Percentiles rank a stretch among this genome's conserved stretches.
Evolutionary conservation across 2,113 vertebrate genomes (phyloP).

Genomic region (Chloebia gouldiae): DNA sequence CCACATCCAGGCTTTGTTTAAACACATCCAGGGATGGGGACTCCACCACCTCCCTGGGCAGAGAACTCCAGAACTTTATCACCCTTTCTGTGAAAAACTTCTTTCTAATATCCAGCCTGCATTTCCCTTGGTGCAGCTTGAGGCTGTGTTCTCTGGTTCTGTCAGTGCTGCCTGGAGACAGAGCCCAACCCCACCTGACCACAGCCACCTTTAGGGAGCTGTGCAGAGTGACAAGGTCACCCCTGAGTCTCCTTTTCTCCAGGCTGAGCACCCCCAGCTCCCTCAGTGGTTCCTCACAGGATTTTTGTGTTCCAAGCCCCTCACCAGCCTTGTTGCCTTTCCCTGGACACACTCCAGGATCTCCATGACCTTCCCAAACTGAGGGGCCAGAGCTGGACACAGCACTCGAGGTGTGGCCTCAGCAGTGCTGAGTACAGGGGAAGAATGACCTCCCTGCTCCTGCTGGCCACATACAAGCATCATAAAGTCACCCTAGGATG

Average conservation of each 20-base stretch:
- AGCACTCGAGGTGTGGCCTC: neutral
- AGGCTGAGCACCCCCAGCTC: neutral
- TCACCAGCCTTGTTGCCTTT: neutral
- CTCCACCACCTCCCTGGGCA: neutral
- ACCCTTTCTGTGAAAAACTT: too few species aligned
- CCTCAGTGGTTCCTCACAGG: neutral
- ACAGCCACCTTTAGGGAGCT: neutral
- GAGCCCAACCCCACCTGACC: neutral
- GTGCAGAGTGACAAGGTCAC: rapidly evolving
- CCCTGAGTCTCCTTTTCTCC: neutral
- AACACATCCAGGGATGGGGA: neutral
- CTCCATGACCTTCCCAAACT: neutral
- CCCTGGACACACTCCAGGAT: neutral
- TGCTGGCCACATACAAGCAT: neutral
- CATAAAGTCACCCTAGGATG: neutral
- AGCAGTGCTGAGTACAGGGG: neutral
- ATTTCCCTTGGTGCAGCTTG: too few species aligned
- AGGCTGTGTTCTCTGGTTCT: neutral
- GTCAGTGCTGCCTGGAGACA: neutral
- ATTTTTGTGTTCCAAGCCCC: neutral
- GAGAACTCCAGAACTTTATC: neutral
- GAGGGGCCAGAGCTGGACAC: neutral
- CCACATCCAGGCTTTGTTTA: neutral
- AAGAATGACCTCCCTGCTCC: neutral
- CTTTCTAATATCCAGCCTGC: neutral